Base-by-base conservation (phyloP, 2,888 invertebrate genomes). In the Agrotis puta region DNA sequence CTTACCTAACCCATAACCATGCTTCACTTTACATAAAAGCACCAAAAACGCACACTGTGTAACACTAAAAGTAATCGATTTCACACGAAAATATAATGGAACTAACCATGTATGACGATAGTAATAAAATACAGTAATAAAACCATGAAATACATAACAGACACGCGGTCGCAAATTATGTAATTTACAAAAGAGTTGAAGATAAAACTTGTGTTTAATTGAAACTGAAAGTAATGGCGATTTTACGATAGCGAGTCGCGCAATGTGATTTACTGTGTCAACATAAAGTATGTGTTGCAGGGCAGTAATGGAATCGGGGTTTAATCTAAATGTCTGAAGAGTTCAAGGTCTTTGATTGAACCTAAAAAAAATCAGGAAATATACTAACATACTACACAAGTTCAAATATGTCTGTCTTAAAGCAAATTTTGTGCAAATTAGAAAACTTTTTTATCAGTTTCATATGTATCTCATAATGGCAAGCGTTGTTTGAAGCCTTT, bases 261-360 rank as follows among this genome's bases (percentile, higher is more conserved):
- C 79, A 75, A 83, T 67, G 74, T 85, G 85, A 88, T 88, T 87
- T 87, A 88, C 82, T 87, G 79, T 86, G 85, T 85, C 87, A 88
- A 87, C 82, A 81, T 78, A 11, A 20, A 24, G 62, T 72, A 54
- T 76, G 53, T 76, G 69, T 76, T 13, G 58, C 53, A 9, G 58
- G 18, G 27, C 16, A 33, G 18, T 16, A 0, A 6, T 39, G 18
- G 16, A 58, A 69, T 24, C 16, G 0, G 20, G 20, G 11, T 6
- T 53, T 69, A 33, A 18, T 24, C 14, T 24, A 13, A 24, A 50
- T 16, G 39, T 61, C 50, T 14, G 3, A 47, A 5, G 13, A 39
- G 13, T 13, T 18, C 6, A 6, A 47, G 2, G 14, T 6, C 16
- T 39, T 47, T 47, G 0, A 62, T 2, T 64, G 5, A 64, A 24